phyloP scores from a whole-genome alignment of 2,888 invertebrate genomes.

The Campoletis raptor region DNA sequence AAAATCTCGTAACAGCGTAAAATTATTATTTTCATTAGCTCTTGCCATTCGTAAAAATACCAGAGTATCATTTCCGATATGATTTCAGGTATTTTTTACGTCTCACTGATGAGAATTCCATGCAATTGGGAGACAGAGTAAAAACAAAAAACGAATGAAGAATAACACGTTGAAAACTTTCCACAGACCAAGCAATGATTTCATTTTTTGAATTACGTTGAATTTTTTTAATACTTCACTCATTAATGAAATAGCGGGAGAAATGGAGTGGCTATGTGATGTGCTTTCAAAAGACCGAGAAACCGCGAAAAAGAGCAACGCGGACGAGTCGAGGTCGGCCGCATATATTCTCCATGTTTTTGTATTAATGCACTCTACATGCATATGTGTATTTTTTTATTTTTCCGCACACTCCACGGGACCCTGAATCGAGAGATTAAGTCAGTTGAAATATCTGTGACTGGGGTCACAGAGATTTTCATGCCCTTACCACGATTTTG shows the following conservation, averaged over 20 bases:
- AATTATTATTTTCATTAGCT: neutral
- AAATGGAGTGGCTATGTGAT: slow-evolving; percentile 7
- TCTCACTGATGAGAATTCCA: neutral
- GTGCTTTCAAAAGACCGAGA: slow-evolving; percentile 15
- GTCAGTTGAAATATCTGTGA: slow-evolving; percentile 31
- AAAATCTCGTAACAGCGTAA: neutral
- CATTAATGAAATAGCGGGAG: slow-evolving; percentile 16
- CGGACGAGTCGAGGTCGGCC: neutral
- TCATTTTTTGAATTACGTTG: neutral
- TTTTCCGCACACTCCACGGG: neutral
- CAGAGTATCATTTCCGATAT: neutral
- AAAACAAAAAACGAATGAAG: neutral
- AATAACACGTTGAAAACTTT: neutral
- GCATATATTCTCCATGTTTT: slow-evolving; percentile 32
- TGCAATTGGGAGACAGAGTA: neutral
- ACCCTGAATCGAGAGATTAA: slow-evolving; percentile 18
- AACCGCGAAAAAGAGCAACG: slow-evolving; percentile 25
- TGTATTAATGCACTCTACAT: slow-evolving; percentile 12
- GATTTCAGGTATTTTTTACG: neutral
- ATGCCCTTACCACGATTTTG: slow-evolving; percentile 27
- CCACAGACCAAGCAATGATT: neutral
- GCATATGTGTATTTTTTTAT: neutral
- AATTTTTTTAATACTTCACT: neutral
- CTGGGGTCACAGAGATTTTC: slow-evolving; percentile 39
- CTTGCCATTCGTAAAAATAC: neutral